A percentile compares a stretch with the other conserved stretches of the same genome.
Evolutionary conservation across 2,888 invertebrate species (phyloP).

Genomic region (Melolontha melolontha): DNA sequence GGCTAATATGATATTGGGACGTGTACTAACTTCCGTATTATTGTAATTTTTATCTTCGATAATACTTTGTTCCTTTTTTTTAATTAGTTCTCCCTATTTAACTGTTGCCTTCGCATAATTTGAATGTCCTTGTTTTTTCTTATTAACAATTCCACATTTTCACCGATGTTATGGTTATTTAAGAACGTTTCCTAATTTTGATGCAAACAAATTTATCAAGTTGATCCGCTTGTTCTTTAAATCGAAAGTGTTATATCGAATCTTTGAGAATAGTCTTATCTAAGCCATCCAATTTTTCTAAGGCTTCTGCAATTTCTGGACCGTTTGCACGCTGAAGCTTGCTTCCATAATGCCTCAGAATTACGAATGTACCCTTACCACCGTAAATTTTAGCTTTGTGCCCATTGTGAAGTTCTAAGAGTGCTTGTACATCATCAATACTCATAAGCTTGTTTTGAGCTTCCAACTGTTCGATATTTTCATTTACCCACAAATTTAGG

Average conservation of each 20-base stretch:
- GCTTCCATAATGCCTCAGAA: conserved; percentile 76
- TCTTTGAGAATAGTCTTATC: conserved; percentile 79
- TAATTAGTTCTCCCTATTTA: conserved; percentile 81
- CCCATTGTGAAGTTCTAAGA: conserved; percentile 91
- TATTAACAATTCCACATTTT: conserved; percentile 86
- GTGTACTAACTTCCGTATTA: conserved; percentile 73
- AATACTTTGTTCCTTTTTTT: conserved; percentile 75
- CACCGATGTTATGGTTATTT: conserved; percentile 95
- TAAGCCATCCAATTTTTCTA: conserved; percentile 78
- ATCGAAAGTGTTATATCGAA: conserved; percentile 87
- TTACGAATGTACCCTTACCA: conserved; percentile 82
- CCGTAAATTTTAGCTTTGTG: conserved; percentile 95
- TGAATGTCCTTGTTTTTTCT: conserved; percentile 95
- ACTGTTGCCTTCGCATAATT: conserved; percentile 84
- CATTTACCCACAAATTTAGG: conserved; percentile 90
- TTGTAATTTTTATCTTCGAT: conserved; percentile 79
- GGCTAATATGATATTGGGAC: conserved; percentile 74
- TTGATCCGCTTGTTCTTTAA: conserved; percentile 89
- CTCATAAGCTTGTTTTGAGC: conserved; percentile 85
- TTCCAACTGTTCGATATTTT: conserved; percentile 89
- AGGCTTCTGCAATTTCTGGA: conserved; percentile 69
- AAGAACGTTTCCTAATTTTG: conserved; percentile 97
- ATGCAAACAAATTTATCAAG: conserved; percentile 93
- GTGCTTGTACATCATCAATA: conserved; percentile 87
- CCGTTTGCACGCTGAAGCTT: conserved; percentile 64